phyloP scores from a whole-genome alignment of 2,888 invertebrate species.

The Nysson spinosus region DNA sequence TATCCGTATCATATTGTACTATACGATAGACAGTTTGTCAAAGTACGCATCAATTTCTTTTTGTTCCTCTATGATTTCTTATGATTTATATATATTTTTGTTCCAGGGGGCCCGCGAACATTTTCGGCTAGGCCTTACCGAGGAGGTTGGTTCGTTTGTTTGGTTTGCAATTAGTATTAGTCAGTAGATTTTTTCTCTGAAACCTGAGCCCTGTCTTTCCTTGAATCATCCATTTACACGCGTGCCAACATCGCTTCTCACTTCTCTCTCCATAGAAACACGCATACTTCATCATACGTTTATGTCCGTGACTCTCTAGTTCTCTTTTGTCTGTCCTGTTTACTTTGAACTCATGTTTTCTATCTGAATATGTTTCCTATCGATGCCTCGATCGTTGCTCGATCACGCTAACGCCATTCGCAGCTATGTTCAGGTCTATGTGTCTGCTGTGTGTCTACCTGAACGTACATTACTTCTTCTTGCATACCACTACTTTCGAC shows the following conservation, averaged over 20 bases:
- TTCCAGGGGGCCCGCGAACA: constrained; percentile 76
- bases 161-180: constrained; percentile 75
- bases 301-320: constrained; percentile 16
- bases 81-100: constrained; percentile 76
- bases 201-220: constrained; percentile 24
- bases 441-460: too few species aligned
- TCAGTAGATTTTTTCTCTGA: constrained; percentile 70
- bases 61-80: constrained; percentile 72
- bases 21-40: constrained; percentile 26
- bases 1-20: constrained; percentile 21
- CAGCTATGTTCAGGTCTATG: too few species aligned
- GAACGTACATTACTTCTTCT: too few species aligned
- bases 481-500: too few species aligned
- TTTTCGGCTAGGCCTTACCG: constrained; percentile 76
- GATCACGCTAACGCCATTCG: constrained; percentile 33
- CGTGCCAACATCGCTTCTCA: constrained; percentile 28
- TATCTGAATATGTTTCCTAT: constrained; percentile 19
- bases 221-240: constrained; percentile 38
- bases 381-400: constrained; percentile 31
- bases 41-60: constrained; percentile 61
- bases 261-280: constrained; percentile 4
- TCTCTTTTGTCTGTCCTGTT: constrained; percentile 14
- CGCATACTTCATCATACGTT: constrained; percentile 7
- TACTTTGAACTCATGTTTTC: constrained; percentile 27
- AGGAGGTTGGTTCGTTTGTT: constrained; percentile 77